Base-by-base conservation (phyloP, 2,888 invertebrate species). In the Dexiosoma caninum region DNA sequence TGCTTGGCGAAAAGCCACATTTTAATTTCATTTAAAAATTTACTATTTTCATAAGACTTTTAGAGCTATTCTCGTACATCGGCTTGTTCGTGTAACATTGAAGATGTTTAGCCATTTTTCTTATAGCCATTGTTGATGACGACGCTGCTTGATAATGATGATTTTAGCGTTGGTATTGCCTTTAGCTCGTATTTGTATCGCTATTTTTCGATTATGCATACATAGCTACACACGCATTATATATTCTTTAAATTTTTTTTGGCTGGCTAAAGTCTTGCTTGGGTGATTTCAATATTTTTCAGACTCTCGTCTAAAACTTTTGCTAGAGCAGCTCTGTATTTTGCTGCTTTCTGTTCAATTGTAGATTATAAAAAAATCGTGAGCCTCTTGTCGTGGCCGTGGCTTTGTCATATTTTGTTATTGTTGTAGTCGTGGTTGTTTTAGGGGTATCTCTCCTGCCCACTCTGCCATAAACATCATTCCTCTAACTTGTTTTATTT, bases 401-500 rank as follows among this genome's bases (percentile, higher is more conserved):
- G 37, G 64, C 51, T 55, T 46, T 46, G 46, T 55, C 44, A 32
- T 32, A 5, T 21, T 62, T 8, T 46, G 37, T 49, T 37, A 46
- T 27, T 42, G 32, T 40, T 70, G 55, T 71, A 64, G 49, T 57
- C 23, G 49, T 64, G n/a, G 69, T 69, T 44, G 10, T 35, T 51
- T 67, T 51, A 30, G 64, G 70, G 70, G 64, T 78, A 78, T 64
- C 72, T 77, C 77, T 77, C 46, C 71, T 70, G 40, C 69, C 64
- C 75, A 70, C 69, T 79, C 75, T 62, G 46, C 76, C 53, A 49
- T 64, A 66, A 67, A 67, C 49, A 71, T 78, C 71, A 60, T 40
- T 62, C 66, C 81, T 72, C 77, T 69, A 81, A 81, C 81, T 81
- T 59, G 81, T 81, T 78, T 75, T 81, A 72, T 81, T 81, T 74